These are phyloP conservation scores for Drosophila aldrichi DNA, from an alignment of 2,888 invertebrate species.

Conservation along the genomic window DNA sequence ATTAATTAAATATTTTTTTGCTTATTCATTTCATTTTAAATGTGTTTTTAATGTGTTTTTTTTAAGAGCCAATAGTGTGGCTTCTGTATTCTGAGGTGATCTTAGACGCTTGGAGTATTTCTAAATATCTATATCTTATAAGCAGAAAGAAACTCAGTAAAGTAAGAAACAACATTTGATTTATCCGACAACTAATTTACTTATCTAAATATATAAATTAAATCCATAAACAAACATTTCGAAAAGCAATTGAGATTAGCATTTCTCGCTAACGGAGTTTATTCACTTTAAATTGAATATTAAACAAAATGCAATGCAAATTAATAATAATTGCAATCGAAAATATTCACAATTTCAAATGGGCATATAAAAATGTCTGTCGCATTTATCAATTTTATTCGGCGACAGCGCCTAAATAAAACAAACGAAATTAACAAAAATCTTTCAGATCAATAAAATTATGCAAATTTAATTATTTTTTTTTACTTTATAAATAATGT, in stretches of 20 bases:
- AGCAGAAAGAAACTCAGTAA: too few relatives aligned
- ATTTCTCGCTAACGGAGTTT: slow-evolving; percentile 29
- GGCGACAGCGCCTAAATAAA: slow-evolving; percentile 1
- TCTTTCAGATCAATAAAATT: slow-evolving; percentile 31
- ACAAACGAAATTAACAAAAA: not conserved
- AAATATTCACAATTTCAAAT: slow-evolving; percentile 27
- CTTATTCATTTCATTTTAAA: not conserved
- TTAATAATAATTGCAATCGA: slow-evolving; percentile 3
- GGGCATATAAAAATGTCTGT: slow-evolving; percentile 2
- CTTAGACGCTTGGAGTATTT: too few relatives aligned
- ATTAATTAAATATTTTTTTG: slow-evolving; percentile 8
- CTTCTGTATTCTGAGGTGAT: not conserved
- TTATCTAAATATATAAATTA: not conserved
- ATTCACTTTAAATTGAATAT: slow-evolving; percentile 37
- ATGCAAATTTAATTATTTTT: slow-evolving; percentile 4
- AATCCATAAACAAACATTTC: not conserved
- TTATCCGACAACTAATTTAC: not conserved
- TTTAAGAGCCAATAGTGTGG: not conserved
- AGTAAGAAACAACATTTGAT: not conserved
- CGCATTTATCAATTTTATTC: slow-evolving; percentile 30
- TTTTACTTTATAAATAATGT: slow-evolving; percentile 16
- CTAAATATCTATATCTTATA: too few relatives aligned
- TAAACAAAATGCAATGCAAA: slow-evolving; percentile 16
- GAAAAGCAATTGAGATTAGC: slow-evolving; percentile 19
- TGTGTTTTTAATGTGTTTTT: not conserved